phyloP scores from a whole-genome alignment of 2,797 vertebrate genomes.

The Melopsittacus undulatus region DNA sequence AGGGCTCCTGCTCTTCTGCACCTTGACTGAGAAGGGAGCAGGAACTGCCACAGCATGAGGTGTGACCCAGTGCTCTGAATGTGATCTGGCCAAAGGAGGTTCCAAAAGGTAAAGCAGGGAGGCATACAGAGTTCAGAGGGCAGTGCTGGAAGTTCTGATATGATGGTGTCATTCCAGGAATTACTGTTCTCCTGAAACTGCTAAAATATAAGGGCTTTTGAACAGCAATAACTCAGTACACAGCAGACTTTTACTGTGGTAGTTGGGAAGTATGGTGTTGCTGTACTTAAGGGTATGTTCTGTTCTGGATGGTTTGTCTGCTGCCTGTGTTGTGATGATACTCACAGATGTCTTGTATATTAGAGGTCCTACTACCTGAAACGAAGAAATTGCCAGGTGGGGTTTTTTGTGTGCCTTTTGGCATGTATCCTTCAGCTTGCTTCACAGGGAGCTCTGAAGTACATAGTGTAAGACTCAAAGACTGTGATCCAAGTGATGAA shows the following conservation, averaged over 20 bases:
- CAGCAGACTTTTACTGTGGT: accelerated
- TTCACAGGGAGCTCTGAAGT: neutral
- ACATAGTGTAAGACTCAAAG: neutral
- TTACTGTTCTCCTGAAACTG: neutral
- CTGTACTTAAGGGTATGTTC: neutral
- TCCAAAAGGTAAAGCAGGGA: neutral
- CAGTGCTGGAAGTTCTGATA: neutral
- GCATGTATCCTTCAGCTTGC: neutral
- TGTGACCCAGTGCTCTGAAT: accelerated
- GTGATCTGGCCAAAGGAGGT: neutral
- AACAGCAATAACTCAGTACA: neutral
- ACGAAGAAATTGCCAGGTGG: neutral
- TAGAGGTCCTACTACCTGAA: neutral
- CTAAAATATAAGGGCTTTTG: neutral
- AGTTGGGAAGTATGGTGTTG: neutral
- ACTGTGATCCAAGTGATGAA: neutral
- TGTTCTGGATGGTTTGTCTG: neutral
- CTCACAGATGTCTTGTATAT: neutral
- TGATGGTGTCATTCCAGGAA: neutral
- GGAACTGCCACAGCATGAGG: neutral
- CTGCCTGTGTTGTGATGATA: neutral
- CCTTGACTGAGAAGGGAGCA: neutral
- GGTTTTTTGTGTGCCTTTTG: neutral
- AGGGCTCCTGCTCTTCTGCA: neutral
- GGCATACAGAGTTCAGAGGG: neutral